Evolutionary conservation across 2,888 invertebrate genomes (phyloP).

Genomic region (Poecilus cupreus): DNA sequence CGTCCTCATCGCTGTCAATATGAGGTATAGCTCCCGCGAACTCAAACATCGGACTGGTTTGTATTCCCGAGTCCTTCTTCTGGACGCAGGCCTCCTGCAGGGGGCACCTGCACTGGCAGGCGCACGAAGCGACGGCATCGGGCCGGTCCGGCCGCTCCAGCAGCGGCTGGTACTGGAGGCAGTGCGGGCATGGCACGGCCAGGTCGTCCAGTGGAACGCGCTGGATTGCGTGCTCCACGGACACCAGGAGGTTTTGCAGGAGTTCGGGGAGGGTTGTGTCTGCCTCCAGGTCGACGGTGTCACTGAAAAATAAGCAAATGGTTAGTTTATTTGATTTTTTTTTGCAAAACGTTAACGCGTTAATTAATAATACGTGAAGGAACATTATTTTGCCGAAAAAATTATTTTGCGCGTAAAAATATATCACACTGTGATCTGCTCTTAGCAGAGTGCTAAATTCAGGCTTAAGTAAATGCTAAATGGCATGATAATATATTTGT

Average conservation of each 20-base stretch:
- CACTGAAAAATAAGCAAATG: background rate
- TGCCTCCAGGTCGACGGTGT: slow-evolving; percentile 61
- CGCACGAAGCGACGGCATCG: slow-evolving; percentile 66
- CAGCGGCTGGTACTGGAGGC: slow-evolving; percentile 71
- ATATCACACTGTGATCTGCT: too few relatives aligned
- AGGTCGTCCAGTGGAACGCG: slow-evolving; percentile 80
- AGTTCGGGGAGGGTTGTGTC: slow-evolving; percentile 77
- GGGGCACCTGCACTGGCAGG: slow-evolving; percentile 70
- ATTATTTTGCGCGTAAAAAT: too few relatives aligned
- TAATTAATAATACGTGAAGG: too few relatives aligned
- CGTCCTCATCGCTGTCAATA: slow-evolving; percentile 84
- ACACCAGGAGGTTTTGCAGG: slow-evolving; percentile 79
- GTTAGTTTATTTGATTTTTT: background rate
- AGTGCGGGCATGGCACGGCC: slow-evolving; percentile 77
- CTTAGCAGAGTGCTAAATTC: too few relatives aligned
- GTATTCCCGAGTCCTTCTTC: slow-evolving; percentile 72
- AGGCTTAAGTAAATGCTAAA: too few relatives aligned
- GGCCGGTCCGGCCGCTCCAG: slow-evolving; percentile 68
- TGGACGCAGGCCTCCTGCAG: slow-evolving; percentile 67
- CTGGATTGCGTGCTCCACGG: slow-evolving; percentile 82
- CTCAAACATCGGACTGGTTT: slow-evolving; percentile 78
- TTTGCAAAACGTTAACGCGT: too few relatives aligned
- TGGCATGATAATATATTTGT: too few relatives aligned
- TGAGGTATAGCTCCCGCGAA: slow-evolving; percentile 81
- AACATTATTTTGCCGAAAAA: too few relatives aligned